phyloP scores from a whole-genome alignment of 2,888 invertebrate species.

The Drosophila merina region DNA sequence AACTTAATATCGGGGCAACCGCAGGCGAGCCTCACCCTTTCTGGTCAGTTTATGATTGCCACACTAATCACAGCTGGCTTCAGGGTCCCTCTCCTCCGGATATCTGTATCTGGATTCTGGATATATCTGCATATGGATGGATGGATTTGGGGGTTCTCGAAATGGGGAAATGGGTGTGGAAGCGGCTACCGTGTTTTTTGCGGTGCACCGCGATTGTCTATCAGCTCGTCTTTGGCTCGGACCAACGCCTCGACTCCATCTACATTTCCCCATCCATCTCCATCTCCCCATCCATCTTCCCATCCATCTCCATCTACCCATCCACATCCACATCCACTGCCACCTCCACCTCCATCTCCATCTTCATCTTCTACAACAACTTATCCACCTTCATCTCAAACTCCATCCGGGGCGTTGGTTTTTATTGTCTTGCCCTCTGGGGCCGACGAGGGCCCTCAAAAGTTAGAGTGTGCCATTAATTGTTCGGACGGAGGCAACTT shows the following conservation, averaged over 20 bases:
- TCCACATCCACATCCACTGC: not conserved
- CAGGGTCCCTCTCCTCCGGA: not conserved
- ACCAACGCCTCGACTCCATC: constrained; percentile 34
- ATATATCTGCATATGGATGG: constrained; percentile 4
- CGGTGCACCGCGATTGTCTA: constrained; percentile 45
- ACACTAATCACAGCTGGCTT: constrained; percentile 73
- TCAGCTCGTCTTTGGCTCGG: constrained; percentile 26
- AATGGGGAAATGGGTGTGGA: constrained; percentile 4
- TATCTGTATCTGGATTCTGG: too few relatives aligned
- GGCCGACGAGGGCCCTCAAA: constrained; percentile 24
- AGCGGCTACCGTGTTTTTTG: constrained; percentile 65
- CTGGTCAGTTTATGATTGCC: constrained; percentile 73
- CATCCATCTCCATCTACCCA: not conserved
- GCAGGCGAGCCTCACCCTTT: constrained; percentile 53
- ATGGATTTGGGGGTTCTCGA: constrained; percentile 2
- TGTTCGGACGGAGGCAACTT: constrained; percentile 62
- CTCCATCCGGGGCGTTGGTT: constrained; percentile 35
- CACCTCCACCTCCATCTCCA: not conserved
- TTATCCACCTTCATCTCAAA: constrained; percentile 18
- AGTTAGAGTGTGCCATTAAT: constrained; percentile 77
- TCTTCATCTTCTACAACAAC: not conserved
- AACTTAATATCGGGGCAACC: constrained; percentile 52
- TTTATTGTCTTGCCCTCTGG: constrained; percentile 50
- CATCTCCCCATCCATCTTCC: not conserved
- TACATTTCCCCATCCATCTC: not conserved